Percentiles rank a stretch among this genome's conserved stretches.
Conservation (phyloP, 92 coral and sea anemone species). For the Phymanthus crucifer region DNA sequence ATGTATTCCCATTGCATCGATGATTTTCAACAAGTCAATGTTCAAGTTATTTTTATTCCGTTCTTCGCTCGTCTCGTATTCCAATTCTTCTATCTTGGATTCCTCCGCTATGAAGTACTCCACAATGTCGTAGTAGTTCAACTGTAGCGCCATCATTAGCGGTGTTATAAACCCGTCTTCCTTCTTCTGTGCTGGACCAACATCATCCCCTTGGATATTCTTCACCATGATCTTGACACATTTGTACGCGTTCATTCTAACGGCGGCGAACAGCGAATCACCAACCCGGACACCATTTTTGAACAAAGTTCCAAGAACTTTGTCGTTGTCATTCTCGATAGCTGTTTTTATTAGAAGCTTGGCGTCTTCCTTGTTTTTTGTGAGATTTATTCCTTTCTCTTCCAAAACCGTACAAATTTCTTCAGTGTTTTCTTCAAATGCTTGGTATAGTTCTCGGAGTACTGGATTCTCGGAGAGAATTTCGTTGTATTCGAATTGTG, state of each 20-base stretch:
- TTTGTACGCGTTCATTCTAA: too few species aligned
- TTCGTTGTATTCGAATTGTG: constrained; percentile 8
- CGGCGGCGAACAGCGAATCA: constrained; percentile 63
- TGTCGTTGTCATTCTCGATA: too few species aligned
- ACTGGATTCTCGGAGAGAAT: background rate
- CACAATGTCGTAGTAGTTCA: too few species aligned
- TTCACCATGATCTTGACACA: too few species aligned
- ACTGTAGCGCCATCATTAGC: too few species aligned
- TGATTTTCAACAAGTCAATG: background rate
- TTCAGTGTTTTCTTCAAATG: background rate
- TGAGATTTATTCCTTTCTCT: background rate
- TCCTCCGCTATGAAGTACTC: constrained; percentile 36
- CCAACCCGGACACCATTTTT: constrained; percentile 55
- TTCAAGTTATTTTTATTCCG: background rate
- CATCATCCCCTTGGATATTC: constrained; percentile 22
- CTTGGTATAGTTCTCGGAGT: background rate
- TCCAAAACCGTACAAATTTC: background rate
- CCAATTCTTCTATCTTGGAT: constrained; percentile 22
- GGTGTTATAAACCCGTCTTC: too few species aligned
- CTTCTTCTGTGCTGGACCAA: constrained; percentile 55
- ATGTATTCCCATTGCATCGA: background rate
- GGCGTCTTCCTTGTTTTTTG: background rate
- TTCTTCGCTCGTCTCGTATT: background rate
- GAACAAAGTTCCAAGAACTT: too few species aligned
- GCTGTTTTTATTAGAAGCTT: too few species aligned